Base-by-base conservation (phyloP, 1,140 invertebrate species). In the Melipona quadrifasciata region DNA sequence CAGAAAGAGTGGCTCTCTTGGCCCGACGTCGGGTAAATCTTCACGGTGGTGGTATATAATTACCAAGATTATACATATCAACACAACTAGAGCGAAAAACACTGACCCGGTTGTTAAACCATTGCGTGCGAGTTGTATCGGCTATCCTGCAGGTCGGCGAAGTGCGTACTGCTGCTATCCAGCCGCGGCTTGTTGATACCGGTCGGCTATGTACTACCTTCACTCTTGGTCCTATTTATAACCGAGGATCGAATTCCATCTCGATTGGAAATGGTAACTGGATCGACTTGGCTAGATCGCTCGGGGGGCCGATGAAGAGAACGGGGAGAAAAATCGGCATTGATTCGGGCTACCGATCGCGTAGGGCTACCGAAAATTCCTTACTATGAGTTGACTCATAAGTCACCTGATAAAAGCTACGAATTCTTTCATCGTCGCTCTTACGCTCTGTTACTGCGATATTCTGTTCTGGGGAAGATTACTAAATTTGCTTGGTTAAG, bases 41-140 rank as follows among this genome's bases (percentile, higher is more conserved):
- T 77, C 58, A 21, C n/a, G 34, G 57, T 83, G 79, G 81, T 82
- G 86, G 85, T 92, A 91, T 93, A 91, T 93, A 93, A 93, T 94
- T 91, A 94, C 88, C 82, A 80, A 90, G 93, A 93, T 92, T 93
- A 93, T 92, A 93, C 90, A 93, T 92, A 94, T 93, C 92, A 91
- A 91, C 90, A 90, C 92, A 94, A 93, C 90, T 93, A 86, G 92
- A 92, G 92, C 91, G 92, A 93, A 93, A 93, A 93, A 92, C 84
- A 90, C 86, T 91, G 91, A 92, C 90, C 91, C 86, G 91, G 84
- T 94, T 91, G 92, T 93, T 93, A 93, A 91, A 90, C 82, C 85
- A 78, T 75, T 81, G 76, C 78, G 89, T 89, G 88, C 84, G 84
- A 88, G 87, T 88, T 91, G 82, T 89, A 89, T 89, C 84, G 82